These are phyloP conservation scores for Melanotus villosus DNA, from an alignment of 2,888 invertebrate species.

Conservation along the genomic window DNA sequence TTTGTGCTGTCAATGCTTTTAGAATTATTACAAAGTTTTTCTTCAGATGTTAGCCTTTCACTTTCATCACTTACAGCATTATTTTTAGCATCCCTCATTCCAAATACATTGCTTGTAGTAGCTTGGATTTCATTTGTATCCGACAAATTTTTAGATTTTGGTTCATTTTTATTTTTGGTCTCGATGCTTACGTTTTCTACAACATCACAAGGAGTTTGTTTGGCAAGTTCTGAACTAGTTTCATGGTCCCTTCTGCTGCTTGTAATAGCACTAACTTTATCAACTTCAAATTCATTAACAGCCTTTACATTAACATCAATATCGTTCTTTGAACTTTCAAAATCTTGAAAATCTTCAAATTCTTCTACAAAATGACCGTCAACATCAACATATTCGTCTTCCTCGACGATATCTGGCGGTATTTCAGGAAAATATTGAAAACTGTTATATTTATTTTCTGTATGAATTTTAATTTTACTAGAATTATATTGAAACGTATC, in stretches of 20 bases:
- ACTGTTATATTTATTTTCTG: conserved; percentile 22
- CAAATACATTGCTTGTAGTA: too few relatives aligned
- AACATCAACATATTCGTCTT: conserved; percentile 35
- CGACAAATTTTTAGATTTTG: too few relatives aligned
- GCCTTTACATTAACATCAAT: not conserved
- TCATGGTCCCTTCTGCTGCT: not conserved
- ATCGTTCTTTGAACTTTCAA: not conserved
- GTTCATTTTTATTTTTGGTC: too few relatives aligned
- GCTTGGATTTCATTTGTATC: too few relatives aligned
- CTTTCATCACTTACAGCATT: too few relatives aligned
- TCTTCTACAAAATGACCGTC: not conserved
- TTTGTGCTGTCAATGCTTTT: too few relatives aligned
- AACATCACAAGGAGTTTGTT: too few relatives aligned
- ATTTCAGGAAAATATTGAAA: conserved; percentile 42
- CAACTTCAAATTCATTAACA: too few relatives aligned
- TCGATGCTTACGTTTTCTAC: too few relatives aligned
- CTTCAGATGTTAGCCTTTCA: too few relatives aligned
- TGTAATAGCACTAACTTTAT: not conserved
- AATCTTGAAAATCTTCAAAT: conserved; percentile 31
- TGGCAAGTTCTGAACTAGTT: not conserved
- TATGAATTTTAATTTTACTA: conserved; percentile 10
- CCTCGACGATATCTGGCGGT: conserved; percentile 32
- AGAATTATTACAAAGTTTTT: too few relatives aligned
- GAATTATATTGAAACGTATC: not conserved
- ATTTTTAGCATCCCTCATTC: too few relatives aligned